These are phyloP conservation scores for Candoia aspera DNA, from an alignment of 2,113 vertebrate genomes.

Conservation along the genomic window DNA sequence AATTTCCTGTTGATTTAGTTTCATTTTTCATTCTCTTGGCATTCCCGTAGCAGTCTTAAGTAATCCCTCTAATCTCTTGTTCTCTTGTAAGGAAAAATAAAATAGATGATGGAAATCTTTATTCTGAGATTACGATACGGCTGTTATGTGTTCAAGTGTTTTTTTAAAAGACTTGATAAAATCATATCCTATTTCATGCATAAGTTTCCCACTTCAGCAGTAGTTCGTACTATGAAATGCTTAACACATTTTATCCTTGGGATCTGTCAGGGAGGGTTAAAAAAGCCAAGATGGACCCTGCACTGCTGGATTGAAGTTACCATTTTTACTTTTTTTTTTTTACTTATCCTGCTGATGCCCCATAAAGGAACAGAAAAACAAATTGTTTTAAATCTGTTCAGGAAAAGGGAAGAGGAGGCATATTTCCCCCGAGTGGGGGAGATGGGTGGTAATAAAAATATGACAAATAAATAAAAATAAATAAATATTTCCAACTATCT, in stretches of 20 bases:
- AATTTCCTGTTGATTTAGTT: conserved; percentile 59
- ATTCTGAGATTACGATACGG: conserved; percentile 46
- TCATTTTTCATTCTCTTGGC: conserved; percentile 57
- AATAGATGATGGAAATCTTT: conserved; percentile 38
- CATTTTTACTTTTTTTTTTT: background rate
- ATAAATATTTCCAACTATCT: background rate
- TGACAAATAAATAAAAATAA: too few species aligned
- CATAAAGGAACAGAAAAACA: background rate
- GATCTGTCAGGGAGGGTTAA: background rate
- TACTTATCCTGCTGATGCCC: background rate
- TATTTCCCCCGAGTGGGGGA: too few species aligned
- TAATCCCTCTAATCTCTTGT: conserved; percentile 55
- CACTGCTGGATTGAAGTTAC: background rate
- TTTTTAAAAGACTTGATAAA: background rate
- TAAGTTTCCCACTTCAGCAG: background rate
- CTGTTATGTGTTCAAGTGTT: background rate
- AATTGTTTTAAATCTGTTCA: background rate
- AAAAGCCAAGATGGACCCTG: background rate
- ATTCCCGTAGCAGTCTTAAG: conserved; percentile 48
- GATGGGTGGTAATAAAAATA: too few species aligned
- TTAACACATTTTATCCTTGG: background rate
- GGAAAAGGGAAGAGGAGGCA: background rate
- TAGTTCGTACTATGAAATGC: background rate
- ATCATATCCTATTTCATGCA: background rate
- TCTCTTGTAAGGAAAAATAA: conserved; percentile 39